Evolutionary conservation across 2,888 invertebrate species (phyloP).

Genomic region (Noctua janthina): DNA sequence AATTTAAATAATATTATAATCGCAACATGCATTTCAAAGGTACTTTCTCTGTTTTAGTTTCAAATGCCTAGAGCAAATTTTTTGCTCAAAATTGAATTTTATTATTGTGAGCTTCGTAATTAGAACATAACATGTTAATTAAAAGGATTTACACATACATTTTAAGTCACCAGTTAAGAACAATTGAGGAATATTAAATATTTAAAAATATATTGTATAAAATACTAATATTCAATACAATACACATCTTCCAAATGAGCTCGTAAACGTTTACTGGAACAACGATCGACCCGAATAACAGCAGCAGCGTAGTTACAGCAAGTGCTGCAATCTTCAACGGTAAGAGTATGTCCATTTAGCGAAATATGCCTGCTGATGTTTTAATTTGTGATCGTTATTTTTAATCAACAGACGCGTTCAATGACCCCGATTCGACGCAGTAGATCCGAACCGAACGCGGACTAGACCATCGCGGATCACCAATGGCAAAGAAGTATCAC

Average conservation of each 20-base stretch:
- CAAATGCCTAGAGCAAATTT: constrained; percentile 24
- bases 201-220: neutral
- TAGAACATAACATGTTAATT: neutral
- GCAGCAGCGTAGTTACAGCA: constrained; percentile 42
- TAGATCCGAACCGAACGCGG: constrained; percentile 72
- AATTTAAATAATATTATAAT: constrained; percentile 77
- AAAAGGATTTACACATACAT: constrained; percentile 11
- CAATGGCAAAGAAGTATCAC: constrained; percentile 61
- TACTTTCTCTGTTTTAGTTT: constrained; percentile 63
- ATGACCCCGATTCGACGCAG: constrained; percentile 75
- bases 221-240: constrained; percentile 11
- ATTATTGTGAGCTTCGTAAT: neutral
- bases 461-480: constrained; percentile 62
- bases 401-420: constrained; percentile 78
- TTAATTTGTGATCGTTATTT: constrained; percentile 78
- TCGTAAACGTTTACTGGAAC: constrained; percentile 36
- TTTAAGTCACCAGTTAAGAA: neutral
- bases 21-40: constrained; percentile 56
- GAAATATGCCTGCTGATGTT: constrained; percentile 67
- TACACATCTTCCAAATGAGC: constrained; percentile 10
- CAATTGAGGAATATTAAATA: neutral
- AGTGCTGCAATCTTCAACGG: constrained; percentile 54
- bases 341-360: constrained; percentile 67
- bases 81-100: constrained; percentile 2
- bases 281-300: constrained; percentile 53